Evolutionary conservation across 2,888 invertebrate species (phyloP), one percentile per base, ranked within the genome.

Genomic region (Caenorhabditis imperialis): DNA sequence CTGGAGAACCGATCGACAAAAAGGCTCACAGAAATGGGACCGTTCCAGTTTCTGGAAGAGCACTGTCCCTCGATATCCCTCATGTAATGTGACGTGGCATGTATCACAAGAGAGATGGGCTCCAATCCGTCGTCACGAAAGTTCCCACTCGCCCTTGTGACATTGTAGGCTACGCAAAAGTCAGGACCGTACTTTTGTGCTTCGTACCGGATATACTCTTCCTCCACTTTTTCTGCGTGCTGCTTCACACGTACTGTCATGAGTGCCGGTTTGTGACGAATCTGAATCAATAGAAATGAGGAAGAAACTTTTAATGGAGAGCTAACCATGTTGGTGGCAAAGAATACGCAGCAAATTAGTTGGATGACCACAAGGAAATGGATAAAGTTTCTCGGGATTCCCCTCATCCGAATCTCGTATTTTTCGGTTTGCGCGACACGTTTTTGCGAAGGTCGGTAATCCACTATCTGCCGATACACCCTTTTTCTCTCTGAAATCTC

Each of bases 161-260:
- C 77, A 50, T 79, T 79, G 47, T 70, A 77, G n/a, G 77, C 75
- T 10, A 79, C 76, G 61, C 79, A 79, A 44, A 71, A 79, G 40
- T 73, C 53, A 0, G 47, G 23, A 5, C 48, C 47, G 48, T 73
- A 73, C 30, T 65, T 73, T 22, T 42, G 45, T 7, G 65, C 44
- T 1, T 73, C 73, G 14, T 55, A 73, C 3, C 42, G 47, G 25
- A 72, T 60, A n/a, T 45, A 69, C 38, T 58, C 60, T 38, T 44
- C 60, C 14, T 51, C 50, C 7, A 44, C 23, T 16, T 27, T 54
- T 38, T 42, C 42, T 35, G 6, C 14, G 40, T 22, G 16, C 30
- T 35, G 33, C 3, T 18, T 25, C n/a, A 47, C 8, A 20, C 27
- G 30, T 4, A 37, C 22, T 33, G 55, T 22, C 14, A n/a, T 16